Conservation (phyloP, 2,113 vertebrate species). For the Naja naja region DNA sequence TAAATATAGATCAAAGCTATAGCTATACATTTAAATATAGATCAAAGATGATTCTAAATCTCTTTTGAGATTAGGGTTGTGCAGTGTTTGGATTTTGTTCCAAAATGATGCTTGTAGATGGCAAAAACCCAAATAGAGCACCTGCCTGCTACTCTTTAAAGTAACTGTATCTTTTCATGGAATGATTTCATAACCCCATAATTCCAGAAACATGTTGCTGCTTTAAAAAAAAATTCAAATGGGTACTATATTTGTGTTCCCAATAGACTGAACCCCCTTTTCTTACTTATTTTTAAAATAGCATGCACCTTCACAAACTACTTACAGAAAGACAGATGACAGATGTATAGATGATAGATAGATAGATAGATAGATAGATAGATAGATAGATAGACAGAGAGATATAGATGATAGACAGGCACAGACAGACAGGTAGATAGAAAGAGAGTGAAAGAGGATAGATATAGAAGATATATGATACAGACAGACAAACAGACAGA, state of each 20-base stretch:
- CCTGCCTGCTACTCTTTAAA: not conserved
- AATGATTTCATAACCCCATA: not conserved
- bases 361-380: not conserved
- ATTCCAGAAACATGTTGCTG: not conserved
- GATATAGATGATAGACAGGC: not conserved
- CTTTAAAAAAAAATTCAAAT: not conserved
- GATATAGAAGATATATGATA: too few relatives aligned
- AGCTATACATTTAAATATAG: conserved; percentile 20
- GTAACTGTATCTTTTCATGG: not conserved
- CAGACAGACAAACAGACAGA: not conserved
- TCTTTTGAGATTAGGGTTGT: not conserved
- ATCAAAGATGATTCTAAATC: conserved; percentile 1
- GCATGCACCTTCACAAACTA: not conserved
- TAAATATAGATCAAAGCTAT: conserved; percentile 37
- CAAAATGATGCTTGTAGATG: not conserved
- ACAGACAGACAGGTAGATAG: not conserved
- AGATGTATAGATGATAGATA: not conserved
- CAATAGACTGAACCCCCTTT: not conserved
- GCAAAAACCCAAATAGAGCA: not conserved
- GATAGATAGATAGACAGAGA: not conserved
- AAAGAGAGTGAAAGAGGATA: too few relatives aligned
- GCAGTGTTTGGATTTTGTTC: not conserved
- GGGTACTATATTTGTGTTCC: not conserved
- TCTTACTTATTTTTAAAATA: not conserved
- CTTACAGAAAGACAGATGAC: not conserved